Evolutionary conservation across 2,113 vertebrate genomes (phyloP).

Genomic region (Gavialis gangeticus): DNA sequence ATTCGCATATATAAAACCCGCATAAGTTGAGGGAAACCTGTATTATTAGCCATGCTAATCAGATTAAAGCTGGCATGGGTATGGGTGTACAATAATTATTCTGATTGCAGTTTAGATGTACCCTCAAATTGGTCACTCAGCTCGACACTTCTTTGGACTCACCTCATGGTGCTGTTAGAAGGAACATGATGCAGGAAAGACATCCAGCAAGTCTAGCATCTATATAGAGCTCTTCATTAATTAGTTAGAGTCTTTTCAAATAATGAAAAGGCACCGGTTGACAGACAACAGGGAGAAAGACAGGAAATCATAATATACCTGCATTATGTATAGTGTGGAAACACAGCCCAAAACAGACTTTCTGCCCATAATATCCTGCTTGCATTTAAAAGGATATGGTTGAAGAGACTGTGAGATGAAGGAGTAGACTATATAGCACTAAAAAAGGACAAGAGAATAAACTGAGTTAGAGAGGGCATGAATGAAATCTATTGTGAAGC

Average conservation of each 20-base stretch:
- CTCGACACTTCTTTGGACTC: too few species aligned
- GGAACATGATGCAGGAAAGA: neutral
- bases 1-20: too few species aligned
- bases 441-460: neutral
- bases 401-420: neutral
- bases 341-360: neutral
- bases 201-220: neutral
- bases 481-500: neutral
- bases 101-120: too few species aligned
- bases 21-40: too few species aligned
- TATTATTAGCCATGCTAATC: too few species aligned
- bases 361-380: neutral
- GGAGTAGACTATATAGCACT: neutral
- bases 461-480: neutral
- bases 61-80: too few species aligned
- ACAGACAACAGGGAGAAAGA: neutral
- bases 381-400: neutral
- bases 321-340: neutral
- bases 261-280: neutral
- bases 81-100: too few species aligned
- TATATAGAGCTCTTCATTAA: neutral
- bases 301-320: neutral
- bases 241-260: neutral
- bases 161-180: neutral
- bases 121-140: too few species aligned